phyloP scores from a whole-genome alignment of 2,888 invertebrate genomes.

The Linnaemya tessellans region DNA sequence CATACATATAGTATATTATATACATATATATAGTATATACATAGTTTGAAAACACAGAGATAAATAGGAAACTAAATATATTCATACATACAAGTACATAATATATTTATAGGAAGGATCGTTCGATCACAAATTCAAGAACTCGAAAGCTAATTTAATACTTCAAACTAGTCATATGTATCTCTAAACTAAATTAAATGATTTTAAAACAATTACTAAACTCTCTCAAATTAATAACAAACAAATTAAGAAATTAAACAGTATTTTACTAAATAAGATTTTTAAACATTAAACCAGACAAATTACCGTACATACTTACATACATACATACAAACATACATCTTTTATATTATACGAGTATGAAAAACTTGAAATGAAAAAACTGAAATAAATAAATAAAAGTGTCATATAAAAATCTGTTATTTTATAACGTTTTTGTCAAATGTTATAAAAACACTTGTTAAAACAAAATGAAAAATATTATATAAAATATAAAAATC shows the following conservation, averaged over 20 bases:
- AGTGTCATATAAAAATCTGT: slow-evolving; percentile 62
- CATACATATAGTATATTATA: slow-evolving; percentile 12
- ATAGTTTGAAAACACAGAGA: neutral
- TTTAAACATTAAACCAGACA: slow-evolving; percentile 60
- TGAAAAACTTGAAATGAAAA: slow-evolving; percentile 58
- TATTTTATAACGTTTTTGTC: slow-evolving; percentile 68
- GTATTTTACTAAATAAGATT: slow-evolving; percentile 72
- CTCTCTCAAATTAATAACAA: slow-evolving; percentile 42
- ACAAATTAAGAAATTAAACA: slow-evolving; percentile 62
- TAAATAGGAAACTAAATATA: slow-evolving; percentile 21
- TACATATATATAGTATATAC: slow-evolving; percentile 57
- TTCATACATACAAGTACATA: slow-evolving; percentile 37
- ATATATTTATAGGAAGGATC: slow-evolving; percentile 67
- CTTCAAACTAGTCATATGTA: slow-evolving; percentile 73
- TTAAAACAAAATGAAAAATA: slow-evolving; percentile 63
- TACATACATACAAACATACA: slow-evolving; percentile 4
- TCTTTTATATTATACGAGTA: slow-evolving; percentile 38
- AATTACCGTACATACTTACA: slow-evolving; percentile 32
- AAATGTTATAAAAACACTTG: slow-evolving; percentile 68
- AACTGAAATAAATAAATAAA: slow-evolving; percentile 31
- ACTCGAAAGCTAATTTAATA: slow-evolving; percentile 73
- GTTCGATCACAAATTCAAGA: slow-evolving; percentile 9
- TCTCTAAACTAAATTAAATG: slow-evolving; percentile 42
- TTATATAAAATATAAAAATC: slow-evolving; percentile 74
- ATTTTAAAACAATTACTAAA: slow-evolving; percentile 49